Base-by-base conservation (phyloP, 2,888 invertebrate genomes). In the Chymomyza amoena region DNA sequence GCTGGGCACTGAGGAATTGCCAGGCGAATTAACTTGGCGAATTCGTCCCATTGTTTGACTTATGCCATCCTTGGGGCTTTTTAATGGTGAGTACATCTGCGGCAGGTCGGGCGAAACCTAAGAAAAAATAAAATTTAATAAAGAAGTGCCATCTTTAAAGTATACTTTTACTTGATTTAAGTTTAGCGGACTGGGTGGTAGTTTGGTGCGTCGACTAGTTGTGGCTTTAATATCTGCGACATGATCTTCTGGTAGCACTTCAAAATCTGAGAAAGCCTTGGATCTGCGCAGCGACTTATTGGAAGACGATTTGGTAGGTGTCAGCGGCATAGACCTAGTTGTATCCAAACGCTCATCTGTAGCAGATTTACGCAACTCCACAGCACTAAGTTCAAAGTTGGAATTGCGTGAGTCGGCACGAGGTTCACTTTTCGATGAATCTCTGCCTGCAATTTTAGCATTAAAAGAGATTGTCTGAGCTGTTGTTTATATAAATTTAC, bases 1-100 rank as follows among this genome's bases (percentile, higher is more conserved):
- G 70, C 95, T 94, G 0, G 95, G 95, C 18, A 95, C 94, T 6
- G 95, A 95, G 15, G 91, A 91, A 78, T 91, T 91, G 39, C 89
- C 92, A n/a, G 91, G 90, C 0, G 91, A 91, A 69, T 83, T 80
- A 13, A 91, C 95, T 94, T 86, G 95, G 92, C 91, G 96, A 95
- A 72, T 95, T 15, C 89, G 84, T 32, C 84, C 79, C 36, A 80
- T 56, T 4, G 82, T 95, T 64, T 87, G 78, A 61, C 1, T 7
- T 13, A 72, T 79, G 36, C 79, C 81, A 64, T 90, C 88, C 79
- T 89, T 87, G 36, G 91, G 89, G 74, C 89, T 90, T 78, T 89
- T 90, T 1, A 78, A 93, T 0, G 89, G 87, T 36, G 93, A 90
- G 68, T 91, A 91, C n/a, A 89, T 84, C 73, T 90, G 90, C 51